phyloP scores from a whole-genome alignment of 2,888 invertebrate species.

The Epistrophe grossulariae region DNA sequence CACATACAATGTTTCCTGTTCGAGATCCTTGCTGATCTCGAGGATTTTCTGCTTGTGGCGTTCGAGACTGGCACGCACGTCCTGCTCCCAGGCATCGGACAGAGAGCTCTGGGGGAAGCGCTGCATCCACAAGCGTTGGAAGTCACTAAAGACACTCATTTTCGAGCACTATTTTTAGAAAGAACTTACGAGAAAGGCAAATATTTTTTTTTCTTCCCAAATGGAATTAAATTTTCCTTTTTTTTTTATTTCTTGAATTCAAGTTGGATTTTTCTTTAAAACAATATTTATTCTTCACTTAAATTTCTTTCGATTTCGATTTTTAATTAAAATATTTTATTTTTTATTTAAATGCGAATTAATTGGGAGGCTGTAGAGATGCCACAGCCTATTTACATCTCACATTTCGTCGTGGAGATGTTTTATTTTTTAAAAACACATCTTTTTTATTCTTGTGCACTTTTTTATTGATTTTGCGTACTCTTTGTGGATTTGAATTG shows the following conservation, averaged over 20 bases:
- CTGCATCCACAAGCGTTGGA: conserved; percentile 96
- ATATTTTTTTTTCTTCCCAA: conserved; percentile 24
- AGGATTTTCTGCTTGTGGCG: conserved; percentile 95
- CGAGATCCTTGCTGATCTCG: conserved; percentile 92
- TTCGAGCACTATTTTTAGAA: conserved; percentile 69
- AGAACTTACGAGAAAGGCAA: conserved; percentile 47
- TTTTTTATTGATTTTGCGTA: conserved; percentile 70
- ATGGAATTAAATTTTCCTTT: conserved; percentile 43
- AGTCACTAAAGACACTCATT: conserved; percentile 95
- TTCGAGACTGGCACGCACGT: conserved; percentile 94
- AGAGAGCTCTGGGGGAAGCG: conserved; percentile 95
- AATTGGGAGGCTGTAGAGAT: conserved; percentile 62
- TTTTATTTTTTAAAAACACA: conserved; percentile 64
- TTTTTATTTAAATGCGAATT: conserved; percentile 17
- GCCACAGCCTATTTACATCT: conserved; percentile 73
- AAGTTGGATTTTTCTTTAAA: conserved; percentile 40
- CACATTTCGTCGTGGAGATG: conserved; percentile 72
- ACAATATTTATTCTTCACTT: conserved; percentile 20
- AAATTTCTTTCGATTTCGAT: conserved; percentile 25
- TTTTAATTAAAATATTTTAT: conserved; percentile 27
- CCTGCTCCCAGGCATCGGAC: conserved; percentile 96
- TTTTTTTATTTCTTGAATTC: conserved; percentile 23
- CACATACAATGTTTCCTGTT: conserved; percentile 95
- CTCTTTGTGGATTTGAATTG: conserved; percentile 32
- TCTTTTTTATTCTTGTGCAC: conserved; percentile 61